phyloP scores from a whole-genome alignment of 2,888 invertebrate species.

The Agonum fuliginosum region DNA sequence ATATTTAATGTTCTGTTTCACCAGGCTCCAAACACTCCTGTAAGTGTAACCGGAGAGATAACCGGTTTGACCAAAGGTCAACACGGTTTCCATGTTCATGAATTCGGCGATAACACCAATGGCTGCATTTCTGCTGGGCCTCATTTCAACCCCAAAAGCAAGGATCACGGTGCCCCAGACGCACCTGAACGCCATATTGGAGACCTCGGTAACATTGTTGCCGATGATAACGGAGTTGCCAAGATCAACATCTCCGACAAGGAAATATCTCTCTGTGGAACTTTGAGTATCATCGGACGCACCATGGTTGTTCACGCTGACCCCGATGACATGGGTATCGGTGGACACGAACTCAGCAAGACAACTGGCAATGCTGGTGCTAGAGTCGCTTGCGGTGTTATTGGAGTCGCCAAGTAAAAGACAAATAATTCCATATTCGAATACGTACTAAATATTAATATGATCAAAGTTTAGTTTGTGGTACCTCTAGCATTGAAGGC shows the following conservation, averaged over 20 bases:
- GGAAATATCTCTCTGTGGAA: conserved; percentile 80
- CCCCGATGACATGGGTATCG: conserved; percentile 93
- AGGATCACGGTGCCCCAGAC: conserved; percentile 89
- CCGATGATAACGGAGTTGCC: conserved; percentile 78
- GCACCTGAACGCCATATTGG: conserved; percentile 88
- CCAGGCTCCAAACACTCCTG: conserved; percentile 79
- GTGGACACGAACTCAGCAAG: conserved; percentile 93
- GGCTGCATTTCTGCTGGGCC: conserved; percentile 96
- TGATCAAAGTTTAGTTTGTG: conserved; percentile 26
- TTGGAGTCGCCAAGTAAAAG: conserved; percentile 80
- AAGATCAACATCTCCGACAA: conserved; percentile 80
- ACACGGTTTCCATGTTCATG: conserved; percentile 96
- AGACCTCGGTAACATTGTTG: conserved; percentile 90
- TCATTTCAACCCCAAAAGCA: conserved; percentile 91
- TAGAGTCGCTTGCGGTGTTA: conserved; percentile 91
- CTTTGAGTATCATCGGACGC: conserved; percentile 87
- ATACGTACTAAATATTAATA: not conserved
- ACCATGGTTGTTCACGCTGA: conserved; percentile 94
- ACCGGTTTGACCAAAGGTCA: conserved; percentile 84
- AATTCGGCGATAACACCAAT: conserved; percentile 97
- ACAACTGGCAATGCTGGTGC: conserved; percentile 97
- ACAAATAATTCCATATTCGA: conserved; percentile 30
- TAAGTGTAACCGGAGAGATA: conserved; percentile 88
- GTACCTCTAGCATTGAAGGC: conserved; percentile 12
- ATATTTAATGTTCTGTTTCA: conserved; percentile 64